A percentile compares a stretch with the other conserved stretches of the same genome.
Conservation (phyloP, 2,113 vertebrate species). For the Callithrix jacchus region DNA sequence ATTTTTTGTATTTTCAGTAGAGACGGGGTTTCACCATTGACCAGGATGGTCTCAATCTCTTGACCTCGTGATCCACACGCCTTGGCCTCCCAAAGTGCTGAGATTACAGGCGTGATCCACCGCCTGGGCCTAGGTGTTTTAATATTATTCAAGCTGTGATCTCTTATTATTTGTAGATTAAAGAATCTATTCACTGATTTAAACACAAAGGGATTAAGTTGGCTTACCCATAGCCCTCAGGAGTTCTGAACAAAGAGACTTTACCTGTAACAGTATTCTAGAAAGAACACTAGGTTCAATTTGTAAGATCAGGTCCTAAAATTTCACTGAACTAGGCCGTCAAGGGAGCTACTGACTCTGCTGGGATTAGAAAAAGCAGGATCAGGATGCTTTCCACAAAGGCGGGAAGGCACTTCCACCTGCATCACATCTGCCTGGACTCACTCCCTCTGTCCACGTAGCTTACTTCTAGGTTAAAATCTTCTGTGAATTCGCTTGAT, state of each 20-base stretch:
- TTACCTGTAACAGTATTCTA: neutral
- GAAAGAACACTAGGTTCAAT: neutral
- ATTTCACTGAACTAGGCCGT: neutral
- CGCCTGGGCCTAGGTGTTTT: neutral
- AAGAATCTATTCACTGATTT: neutral
- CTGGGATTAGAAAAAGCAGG: neutral
- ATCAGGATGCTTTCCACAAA: neutral
- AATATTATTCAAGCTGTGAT: neutral
- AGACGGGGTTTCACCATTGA: no score
- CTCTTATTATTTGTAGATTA: slow-evolving; percentile 6
- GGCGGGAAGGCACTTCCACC: neutral
- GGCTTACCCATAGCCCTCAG: neutral
- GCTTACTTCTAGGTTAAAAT: neutral
- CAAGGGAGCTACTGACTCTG: neutral
- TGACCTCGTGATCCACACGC: no score
- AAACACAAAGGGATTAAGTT: neutral
- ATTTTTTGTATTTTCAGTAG: no score
- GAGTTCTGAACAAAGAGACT: neutral
- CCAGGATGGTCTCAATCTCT: no score
- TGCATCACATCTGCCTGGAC: neutral
- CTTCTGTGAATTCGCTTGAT: neutral
- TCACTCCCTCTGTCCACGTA: neutral
- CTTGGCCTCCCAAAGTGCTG: no score
- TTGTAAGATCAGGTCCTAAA: neutral
- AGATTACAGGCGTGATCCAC: no score